These are phyloP conservation scores for Cathartes aura DNA, from an alignment of 2,113 vertebrate species.

Conservation along the genomic window DNA sequence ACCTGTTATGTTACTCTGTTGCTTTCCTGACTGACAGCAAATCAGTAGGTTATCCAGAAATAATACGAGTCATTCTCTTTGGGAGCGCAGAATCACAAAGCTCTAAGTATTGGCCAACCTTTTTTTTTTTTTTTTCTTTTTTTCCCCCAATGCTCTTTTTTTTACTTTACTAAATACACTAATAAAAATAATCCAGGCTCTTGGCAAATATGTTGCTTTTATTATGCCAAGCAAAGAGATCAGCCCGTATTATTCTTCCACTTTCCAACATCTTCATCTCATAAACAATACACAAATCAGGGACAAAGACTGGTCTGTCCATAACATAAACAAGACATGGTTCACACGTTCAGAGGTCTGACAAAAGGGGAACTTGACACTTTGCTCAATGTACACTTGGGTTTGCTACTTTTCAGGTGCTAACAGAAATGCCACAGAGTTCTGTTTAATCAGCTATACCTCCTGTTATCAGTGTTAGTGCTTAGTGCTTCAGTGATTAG, in stretches of 20 bases:
- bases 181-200: background rate
- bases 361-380: background rate
- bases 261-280: background rate
- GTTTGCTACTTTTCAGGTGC: background rate
- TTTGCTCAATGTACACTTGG: background rate
- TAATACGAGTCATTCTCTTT: background rate
- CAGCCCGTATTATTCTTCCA: background rate
- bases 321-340: background rate
- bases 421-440: background rate
- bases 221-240: background rate
- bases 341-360: accelerated
- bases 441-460: background rate
- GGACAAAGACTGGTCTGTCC: background rate
- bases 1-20: background rate
- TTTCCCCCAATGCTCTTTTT: background rate
- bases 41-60: background rate
- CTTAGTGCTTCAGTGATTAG: background rate
- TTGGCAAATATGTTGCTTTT: background rate
- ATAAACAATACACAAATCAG: accelerated
- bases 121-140: no score
- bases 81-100: background rate
- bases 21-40: background rate
- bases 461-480: background rate
- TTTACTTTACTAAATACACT: background rate
- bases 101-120: background rate